phyloP scores from a whole-genome alignment of 2,797 vertebrate genomes.

The Psittacula echo region DNA sequence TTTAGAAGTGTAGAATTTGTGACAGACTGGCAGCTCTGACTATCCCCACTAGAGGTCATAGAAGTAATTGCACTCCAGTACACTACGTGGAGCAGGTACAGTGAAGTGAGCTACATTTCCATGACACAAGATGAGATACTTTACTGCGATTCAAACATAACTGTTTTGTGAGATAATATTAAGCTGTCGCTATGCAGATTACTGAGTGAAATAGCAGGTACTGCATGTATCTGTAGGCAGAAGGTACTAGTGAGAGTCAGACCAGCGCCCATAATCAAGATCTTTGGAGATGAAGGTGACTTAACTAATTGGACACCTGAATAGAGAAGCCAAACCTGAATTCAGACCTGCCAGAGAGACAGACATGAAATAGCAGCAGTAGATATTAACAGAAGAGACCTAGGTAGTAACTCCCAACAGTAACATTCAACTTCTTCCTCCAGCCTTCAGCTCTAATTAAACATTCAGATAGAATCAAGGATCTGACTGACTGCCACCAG shows the following conservation, averaged over 20 bases:
- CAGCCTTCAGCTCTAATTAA: not conserved
- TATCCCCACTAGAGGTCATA: slow-evolving; percentile 45
- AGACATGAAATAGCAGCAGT: not conserved
- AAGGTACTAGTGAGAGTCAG: not conserved
- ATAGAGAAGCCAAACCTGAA: not conserved
- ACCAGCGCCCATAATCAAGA: not conserved
- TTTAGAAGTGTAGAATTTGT: not conserved
- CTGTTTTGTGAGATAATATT: not conserved
- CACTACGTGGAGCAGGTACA: rapidly evolving
- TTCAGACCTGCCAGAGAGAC: not conserved
- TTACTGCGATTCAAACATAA: not conserved
- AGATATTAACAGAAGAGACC: not conserved
- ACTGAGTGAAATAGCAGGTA: not conserved
- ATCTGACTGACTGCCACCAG: slow-evolving; percentile 3
- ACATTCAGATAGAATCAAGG: not conserved
- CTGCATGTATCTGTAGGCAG: not conserved
- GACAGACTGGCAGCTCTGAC: not conserved
- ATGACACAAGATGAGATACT: not conserved
- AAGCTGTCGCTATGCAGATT: not conserved
- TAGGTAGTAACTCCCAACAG: not conserved
- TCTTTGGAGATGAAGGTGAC: not conserved
- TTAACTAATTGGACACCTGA: not conserved
- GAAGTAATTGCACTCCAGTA: not conserved
- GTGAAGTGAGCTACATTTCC: not conserved
- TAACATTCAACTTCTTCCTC: not conserved